These are phyloP conservation scores for Platyrinchus mystaceus DNA, from an alignment of 2,797 vertebrate genomes.

Conservation along the genomic window DNA sequence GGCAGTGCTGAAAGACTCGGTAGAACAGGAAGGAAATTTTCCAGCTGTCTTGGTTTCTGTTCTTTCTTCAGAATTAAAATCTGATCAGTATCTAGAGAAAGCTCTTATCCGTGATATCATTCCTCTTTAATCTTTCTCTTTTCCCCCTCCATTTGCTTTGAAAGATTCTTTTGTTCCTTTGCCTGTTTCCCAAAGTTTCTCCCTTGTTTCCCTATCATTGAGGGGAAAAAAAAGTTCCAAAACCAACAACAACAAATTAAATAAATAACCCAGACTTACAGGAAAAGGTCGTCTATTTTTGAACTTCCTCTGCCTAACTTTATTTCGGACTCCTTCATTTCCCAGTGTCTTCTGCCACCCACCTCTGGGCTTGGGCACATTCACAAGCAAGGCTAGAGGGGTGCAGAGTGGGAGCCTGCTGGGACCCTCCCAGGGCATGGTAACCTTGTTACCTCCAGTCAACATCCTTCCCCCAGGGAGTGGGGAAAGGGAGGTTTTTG, in stretches of 20 bases:
- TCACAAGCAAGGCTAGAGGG: rapidly evolving
- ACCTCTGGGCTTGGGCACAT: background rate
- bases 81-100: background rate
- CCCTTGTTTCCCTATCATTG: background rate
- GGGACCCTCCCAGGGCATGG: rapidly evolving
- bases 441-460: background rate
- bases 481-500: background rate
- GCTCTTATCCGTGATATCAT: background rate
- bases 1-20: background rate
- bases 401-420: background rate
- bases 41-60: background rate
- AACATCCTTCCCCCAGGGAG: background rate
- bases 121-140: background rate
- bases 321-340: background rate
- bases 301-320: conserved; percentile 51
- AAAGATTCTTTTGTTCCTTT: background rate
- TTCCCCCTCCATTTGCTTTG: background rate
- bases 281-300: conserved; percentile 62
- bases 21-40: background rate
- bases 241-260: background rate
- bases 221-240: background rate
- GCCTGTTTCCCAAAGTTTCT: background rate
- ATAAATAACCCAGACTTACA: conserved; percentile 39
- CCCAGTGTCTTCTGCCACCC: background rate
- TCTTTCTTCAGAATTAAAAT: background rate